Percentiles rank a stretch among this genome's conserved stretches.
Conservation (phyloP, 2,113 vertebrate genomes). For the Garra rufa region DNA sequence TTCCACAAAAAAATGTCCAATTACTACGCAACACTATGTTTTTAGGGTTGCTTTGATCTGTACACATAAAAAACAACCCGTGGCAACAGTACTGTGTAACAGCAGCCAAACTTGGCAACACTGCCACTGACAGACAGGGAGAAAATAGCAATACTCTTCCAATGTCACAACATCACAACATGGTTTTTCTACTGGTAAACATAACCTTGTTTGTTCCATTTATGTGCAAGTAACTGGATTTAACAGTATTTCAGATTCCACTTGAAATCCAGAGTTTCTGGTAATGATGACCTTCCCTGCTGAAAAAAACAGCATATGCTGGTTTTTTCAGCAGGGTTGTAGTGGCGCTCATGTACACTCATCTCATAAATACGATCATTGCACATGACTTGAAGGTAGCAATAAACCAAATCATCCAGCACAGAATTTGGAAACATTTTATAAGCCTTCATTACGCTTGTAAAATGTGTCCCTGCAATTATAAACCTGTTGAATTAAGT, state of each 20-base stretch:
- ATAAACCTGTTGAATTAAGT: background rate
- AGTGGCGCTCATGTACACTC: background rate
- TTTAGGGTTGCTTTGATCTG: too few species aligned
- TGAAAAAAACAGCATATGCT: too few species aligned
- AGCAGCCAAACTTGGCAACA: too few species aligned
- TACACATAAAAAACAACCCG: too few species aligned
- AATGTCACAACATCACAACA: background rate
- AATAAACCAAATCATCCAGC: background rate
- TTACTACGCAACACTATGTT: too few species aligned
- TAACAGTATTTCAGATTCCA: background rate
- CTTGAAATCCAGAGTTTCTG: background rate
- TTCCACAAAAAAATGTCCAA: too few species aligned
- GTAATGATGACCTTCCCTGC: background rate
- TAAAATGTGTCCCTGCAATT: slow-evolving; percentile 4
- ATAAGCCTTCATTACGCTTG: background rate
- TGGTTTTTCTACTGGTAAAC: background rate
- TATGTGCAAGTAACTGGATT: background rate
- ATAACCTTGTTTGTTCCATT: background rate
- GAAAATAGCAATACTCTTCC: background rate
- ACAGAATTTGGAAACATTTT: background rate
- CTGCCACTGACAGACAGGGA: background rate
- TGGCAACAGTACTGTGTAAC: too few species aligned
- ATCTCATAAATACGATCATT: background rate
- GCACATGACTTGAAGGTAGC: background rate
- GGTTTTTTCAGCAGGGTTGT: too few species aligned